Evolutionary conservation across 2,888 invertebrate genomes (phyloP).

Genomic region (Hololepta plana): DNA sequence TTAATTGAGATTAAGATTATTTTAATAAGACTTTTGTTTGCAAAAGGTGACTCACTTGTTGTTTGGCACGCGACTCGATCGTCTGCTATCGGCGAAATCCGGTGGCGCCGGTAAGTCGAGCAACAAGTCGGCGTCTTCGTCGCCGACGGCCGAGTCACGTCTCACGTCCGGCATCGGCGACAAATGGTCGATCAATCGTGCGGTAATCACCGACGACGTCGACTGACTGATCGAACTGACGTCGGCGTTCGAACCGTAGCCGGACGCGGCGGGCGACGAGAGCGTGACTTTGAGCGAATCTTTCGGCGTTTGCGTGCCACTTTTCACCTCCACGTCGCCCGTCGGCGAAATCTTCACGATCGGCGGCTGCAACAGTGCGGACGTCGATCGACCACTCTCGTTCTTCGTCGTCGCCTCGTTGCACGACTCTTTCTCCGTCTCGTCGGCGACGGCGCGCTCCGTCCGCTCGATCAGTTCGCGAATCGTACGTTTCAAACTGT

Average conservation of each 20-base stretch:
- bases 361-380: constrained; percentile 12
- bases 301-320: constrained; percentile 10
- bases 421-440: constrained; percentile 22
- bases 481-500: constrained; percentile 69
- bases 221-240: constrained; percentile 26
- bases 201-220: constrained; percentile 19
- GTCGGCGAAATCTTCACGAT: constrained; percentile 22
- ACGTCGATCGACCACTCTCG: no score
- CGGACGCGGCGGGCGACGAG: no score
- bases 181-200: constrained; percentile 38
- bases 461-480: constrained; percentile 64
- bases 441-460: constrained; percentile 49
- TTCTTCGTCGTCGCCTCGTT: no score
- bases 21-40: constrained; percentile 12
- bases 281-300: no score
- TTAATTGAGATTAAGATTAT: constrained; percentile 23
- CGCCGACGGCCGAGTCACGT: constrained; percentile 36
- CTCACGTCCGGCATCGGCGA: constrained; percentile 48
- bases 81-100: constrained; percentile 66
- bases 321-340: constrained; percentile 18
- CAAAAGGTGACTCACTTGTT: constrained; percentile 37
- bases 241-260: constrained; percentile 27
- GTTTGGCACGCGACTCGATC: constrained; percentile 37
- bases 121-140: constrained; percentile 30
- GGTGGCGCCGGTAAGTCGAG: constrained; percentile 54